Percentiles rank a stretch among this genome's conserved stretches.
Evolutionary conservation across 2,888 invertebrate species (phyloP).

Genomic region (Archips xylosteana): DNA sequence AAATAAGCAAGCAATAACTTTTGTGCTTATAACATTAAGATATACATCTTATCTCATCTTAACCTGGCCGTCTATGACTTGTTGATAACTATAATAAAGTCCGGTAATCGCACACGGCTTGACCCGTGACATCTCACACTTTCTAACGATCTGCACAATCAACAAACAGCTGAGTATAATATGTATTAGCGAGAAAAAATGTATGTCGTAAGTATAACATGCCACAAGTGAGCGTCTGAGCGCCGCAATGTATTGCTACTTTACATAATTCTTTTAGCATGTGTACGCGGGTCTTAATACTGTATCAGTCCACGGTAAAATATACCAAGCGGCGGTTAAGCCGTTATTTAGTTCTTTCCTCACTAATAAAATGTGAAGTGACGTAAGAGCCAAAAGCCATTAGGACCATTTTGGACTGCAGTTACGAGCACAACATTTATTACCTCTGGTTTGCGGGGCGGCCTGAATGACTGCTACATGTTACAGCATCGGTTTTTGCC

Average conservation of each 20-base stretch:
- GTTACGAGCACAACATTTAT: background rate
- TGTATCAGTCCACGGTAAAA: background rate
- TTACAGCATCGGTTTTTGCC: background rate
- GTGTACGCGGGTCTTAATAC: too few relatives aligned
- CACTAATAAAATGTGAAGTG: background rate
- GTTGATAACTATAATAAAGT: slow-evolving; percentile 3
- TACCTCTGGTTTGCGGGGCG: slow-evolving; percentile 6
- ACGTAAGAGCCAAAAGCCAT: background rate
- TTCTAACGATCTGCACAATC: slow-evolving; percentile 22
- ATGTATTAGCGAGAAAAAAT: background rate
- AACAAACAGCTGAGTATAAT: background rate
- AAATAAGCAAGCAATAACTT: background rate
- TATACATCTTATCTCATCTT: background rate
- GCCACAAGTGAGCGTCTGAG: background rate
- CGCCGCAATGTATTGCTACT: background rate
- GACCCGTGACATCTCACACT: slow-evolving; percentile 18
- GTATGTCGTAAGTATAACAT: background rate
- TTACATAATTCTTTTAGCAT: background rate
- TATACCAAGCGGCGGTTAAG: background rate
- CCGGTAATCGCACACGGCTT: background rate
- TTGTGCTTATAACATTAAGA: background rate
- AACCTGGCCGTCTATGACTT: background rate
- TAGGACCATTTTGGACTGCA: background rate
- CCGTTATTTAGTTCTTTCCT: background rate
- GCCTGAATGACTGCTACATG: background rate